A percentile compares a stretch with the other conserved stretches of the same genome.
Conservation (phyloP, 2,797 vertebrate genomes). For the Pelochelys cantorii region DNA sequence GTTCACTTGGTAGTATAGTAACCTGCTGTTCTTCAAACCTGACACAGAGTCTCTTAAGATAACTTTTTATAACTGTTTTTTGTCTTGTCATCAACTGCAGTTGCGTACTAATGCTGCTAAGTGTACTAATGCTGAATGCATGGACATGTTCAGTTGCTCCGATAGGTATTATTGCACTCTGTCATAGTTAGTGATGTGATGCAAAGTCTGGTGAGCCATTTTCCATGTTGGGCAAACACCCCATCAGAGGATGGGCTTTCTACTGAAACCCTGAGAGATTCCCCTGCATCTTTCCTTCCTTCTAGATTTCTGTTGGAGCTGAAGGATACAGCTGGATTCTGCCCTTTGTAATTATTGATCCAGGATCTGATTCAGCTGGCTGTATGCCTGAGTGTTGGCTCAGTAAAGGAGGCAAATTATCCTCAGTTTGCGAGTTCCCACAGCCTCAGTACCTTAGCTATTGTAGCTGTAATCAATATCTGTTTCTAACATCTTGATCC, state of each 20-base stretch:
- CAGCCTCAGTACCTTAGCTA: background rate
- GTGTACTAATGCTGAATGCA: fast-evolving
- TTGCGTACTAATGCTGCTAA: background rate
- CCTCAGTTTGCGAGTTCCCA: fast-evolving
- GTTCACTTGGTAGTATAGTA: background rate
- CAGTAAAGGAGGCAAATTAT: background rate
- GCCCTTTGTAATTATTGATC: background rate
- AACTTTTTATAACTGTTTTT: background rate
- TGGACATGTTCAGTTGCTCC: background rate
- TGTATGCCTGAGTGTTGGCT: background rate
- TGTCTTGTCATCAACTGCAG: fast-evolving
- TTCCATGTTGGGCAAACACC: background rate
- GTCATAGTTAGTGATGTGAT: conserved; percentile 20
- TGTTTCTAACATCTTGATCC: background rate
- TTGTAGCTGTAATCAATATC: background rate
- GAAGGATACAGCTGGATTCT: background rate
- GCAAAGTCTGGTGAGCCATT: conserved; percentile 15
- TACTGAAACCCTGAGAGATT: background rate
- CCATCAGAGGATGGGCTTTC: background rate
- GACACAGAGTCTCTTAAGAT: fast-evolving
- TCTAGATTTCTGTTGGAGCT: background rate
- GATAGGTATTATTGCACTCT: fast-evolving
- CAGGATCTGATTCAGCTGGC: background rate
- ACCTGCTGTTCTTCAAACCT: background rate
- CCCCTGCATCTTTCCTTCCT: background rate